These are phyloP conservation scores for Xiphophorus hellerii DNA, from an alignment of 2,113 vertebrate genomes.

Conservation along the genomic window DNA sequence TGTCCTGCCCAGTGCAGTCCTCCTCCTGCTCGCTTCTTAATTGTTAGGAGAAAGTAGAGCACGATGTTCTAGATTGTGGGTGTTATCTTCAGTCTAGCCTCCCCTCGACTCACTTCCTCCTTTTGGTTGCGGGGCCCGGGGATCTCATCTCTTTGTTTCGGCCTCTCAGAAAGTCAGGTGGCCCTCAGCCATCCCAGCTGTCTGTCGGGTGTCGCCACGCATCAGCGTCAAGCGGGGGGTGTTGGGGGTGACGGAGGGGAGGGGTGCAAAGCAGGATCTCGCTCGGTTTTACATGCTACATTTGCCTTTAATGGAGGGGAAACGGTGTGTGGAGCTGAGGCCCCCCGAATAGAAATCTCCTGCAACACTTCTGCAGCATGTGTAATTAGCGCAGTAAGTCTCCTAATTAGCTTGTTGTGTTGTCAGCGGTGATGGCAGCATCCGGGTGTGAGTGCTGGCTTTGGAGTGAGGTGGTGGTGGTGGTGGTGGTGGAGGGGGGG, in stretches of 20 bases:
- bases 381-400: slow-evolving; percentile 72
- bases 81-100: slow-evolving; percentile 61
- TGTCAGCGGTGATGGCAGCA: slow-evolving; percentile 59
- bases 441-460: slow-evolving; percentile 35
- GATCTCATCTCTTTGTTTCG: slow-evolving; percentile 48
- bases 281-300: slow-evolving; percentile 72
- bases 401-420: slow-evolving; percentile 76
- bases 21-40: slow-evolving; percentile 50
- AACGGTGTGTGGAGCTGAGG: slow-evolving; percentile 38
- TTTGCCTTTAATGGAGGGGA: slow-evolving; percentile 73
- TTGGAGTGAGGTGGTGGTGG: slow-evolving; percentile 17
- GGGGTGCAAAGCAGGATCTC: slow-evolving; percentile 63
- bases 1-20: slow-evolving; percentile 50
- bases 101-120: slow-evolving; percentile 54
- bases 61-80: slow-evolving; percentile 52
- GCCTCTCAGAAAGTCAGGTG: slow-evolving; percentile 67
- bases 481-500: slow-evolving; percentile 16
- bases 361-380: slow-evolving; percentile 60
- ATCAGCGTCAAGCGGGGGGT: slow-evolving; percentile 63
- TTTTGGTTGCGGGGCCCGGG: slow-evolving; percentile 48
- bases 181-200: slow-evolving; percentile 78
- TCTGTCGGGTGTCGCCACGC: slow-evolving; percentile 74
- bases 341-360: slow-evolving; percentile 56
- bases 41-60: slow-evolving; percentile 54
- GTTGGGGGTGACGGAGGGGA: too few relatives aligned